phyloP scores from a whole-genome alignment of 2,888 invertebrate species.

The Synanthedon formicaeformis region DNA sequence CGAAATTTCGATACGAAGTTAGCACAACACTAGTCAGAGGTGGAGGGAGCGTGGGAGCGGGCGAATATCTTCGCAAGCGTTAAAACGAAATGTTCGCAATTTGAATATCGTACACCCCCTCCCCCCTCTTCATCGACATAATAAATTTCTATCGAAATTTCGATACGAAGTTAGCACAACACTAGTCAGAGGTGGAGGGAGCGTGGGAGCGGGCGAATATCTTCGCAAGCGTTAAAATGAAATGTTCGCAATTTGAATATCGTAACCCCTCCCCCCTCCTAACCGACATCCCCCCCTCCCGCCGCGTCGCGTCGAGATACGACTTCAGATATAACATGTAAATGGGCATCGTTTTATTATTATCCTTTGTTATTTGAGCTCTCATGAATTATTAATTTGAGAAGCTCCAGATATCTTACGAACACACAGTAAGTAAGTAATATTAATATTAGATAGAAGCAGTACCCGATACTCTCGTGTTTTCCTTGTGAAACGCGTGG shows the following conservation, averaged over 20 bases:
- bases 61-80: conserved; percentile 68
- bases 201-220: conserved; percentile 66
- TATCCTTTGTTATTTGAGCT: neutral
- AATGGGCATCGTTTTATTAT: conserved; percentile 3
- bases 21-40: no score
- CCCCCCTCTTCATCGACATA: conserved; percentile 2
- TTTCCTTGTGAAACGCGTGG: no score
- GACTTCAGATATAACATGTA: conserved; percentile 6
- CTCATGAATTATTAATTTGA: neutral
- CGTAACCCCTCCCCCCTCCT: conserved; percentile 17
- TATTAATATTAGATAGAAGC: no score
- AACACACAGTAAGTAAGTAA: neutral
- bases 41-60: conserved; percentile 49
- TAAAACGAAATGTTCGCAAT: conserved; percentile 72
- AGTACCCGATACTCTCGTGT: no score
- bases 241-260: conserved; percentile 71
- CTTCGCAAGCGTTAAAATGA: conserved; percentile 71
- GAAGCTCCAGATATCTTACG: neutral
- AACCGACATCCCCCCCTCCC: conserved; percentile 5
- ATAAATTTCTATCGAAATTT: no score
- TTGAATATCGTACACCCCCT: conserved; percentile 55
- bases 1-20: no score
- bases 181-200: conserved; percentile 4
- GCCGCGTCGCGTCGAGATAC: conserved; percentile 4
- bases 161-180: no score